Evolutionary conservation across 2,888 invertebrate genomes (phyloP).

Genomic region (Marasmarcha lunaedactyla): DNA sequence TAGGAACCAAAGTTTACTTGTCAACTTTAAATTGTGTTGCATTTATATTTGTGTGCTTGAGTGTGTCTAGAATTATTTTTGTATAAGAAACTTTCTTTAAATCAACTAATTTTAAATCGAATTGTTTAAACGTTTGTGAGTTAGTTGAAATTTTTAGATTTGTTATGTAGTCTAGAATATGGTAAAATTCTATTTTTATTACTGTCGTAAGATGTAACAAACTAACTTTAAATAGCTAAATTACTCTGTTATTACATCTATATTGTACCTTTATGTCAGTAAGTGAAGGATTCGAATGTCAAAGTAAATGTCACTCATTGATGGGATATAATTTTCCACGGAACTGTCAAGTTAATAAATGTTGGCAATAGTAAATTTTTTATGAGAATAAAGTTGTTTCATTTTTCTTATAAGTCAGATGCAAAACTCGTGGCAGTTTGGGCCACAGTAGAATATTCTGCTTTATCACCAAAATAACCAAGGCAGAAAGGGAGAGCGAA

Average conservation of each 20-base stretch:
- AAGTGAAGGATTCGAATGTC: neutral
- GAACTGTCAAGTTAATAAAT: constrained; percentile 37
- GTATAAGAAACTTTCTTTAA: neutral
- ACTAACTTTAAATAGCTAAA: constrained; percentile 29
- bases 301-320: constrained; percentile 25
- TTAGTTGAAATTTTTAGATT: constrained; percentile 10
- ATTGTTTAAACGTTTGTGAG: neutral
- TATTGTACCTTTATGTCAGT: neutral
- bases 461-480: too few relatives aligned
- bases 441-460: too few relatives aligned
- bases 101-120: neutral
- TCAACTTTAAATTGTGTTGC: too few relatives aligned
- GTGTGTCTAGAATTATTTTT: too few relatives aligned
- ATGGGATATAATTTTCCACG: constrained; percentile 37
- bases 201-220: constrained; percentile 25
- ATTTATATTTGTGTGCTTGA: too few relatives aligned
- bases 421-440: too few relatives aligned
- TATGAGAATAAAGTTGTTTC: too few relatives aligned
- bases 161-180: constrained; percentile 8
- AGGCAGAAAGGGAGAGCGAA: too few relatives aligned
- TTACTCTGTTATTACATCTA: constrained; percentile 30
- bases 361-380: constrained; percentile 25
- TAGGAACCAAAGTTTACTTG: too few relatives aligned
- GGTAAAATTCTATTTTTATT: constrained; percentile 17
- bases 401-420: too few relatives aligned